Evolutionary conservation across 2,113 vertebrate species (phyloP).

Genomic region (Herpetotheres cachinnans): DNA sequence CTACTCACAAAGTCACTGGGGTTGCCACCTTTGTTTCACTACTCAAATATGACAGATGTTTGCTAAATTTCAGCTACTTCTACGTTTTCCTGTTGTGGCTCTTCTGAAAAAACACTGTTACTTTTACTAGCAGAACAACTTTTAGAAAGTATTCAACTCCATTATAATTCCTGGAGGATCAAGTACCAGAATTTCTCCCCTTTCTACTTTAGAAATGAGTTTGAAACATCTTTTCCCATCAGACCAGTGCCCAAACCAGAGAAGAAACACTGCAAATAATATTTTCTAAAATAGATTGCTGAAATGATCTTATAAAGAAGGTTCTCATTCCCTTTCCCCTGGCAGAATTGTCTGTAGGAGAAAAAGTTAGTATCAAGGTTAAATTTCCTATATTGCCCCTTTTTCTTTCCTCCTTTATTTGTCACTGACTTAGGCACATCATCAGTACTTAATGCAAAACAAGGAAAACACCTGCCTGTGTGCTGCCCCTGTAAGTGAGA

Average conservation of each 20-base stretch:
- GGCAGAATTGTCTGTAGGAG: not conserved
- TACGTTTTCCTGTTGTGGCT: not conserved
- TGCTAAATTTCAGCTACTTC: not conserved
- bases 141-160: not conserved
- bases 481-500: not conserved
- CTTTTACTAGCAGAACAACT: not conserved
- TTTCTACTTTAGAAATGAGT: not conserved
- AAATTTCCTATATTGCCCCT: not conserved
- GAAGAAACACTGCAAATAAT: not conserved
- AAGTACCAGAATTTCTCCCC: not conserved
- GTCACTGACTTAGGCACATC: rapidly evolving
- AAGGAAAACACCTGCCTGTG: not conserved
- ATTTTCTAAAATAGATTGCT: not conserved
- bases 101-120: not conserved
- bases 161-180: not conserved
- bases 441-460: not conserved
- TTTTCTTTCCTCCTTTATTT: not conserved
- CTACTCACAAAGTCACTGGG: not conserved
- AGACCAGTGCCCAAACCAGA: not conserved
- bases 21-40: not conserved
- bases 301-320: not conserved
- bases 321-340: not conserved
- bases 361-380: not conserved
- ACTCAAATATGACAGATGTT: not conserved
- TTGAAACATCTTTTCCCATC: not conserved